Conservation (phyloP, 2,797 vertebrate species). For the Telmatherina bonti region DNA sequence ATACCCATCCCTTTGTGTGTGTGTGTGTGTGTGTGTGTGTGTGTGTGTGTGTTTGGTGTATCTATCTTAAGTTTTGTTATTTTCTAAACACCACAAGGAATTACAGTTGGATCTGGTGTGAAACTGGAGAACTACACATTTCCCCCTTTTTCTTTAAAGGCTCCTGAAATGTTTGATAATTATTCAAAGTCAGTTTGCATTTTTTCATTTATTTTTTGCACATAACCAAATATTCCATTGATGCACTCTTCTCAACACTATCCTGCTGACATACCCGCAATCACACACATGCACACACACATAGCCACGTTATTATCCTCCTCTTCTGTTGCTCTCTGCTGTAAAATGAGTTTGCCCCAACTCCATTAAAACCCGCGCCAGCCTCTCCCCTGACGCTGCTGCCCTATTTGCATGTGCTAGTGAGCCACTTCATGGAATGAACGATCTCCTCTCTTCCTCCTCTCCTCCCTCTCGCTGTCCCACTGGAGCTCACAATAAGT, state of each 20-base stretch:
- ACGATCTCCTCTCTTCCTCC: constrained; percentile 88
- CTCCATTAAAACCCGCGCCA: constrained; percentile 99
- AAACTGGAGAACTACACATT: constrained; percentile 36
- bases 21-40: no score
- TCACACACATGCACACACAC: constrained; percentile 62
- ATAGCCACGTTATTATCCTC: constrained; percentile 86
- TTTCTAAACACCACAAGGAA: constrained; percentile 48
- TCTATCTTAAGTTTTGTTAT: constrained; percentile 46
- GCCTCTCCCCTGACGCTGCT: constrained; percentile 89
- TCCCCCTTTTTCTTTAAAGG: background rate
- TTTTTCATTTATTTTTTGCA: constrained; percentile 29
- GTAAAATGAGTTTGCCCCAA: constrained; percentile 99
- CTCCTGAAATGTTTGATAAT: constrained; percentile 49
- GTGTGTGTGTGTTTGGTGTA: no score
- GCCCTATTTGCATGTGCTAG: constrained; percentile 97
- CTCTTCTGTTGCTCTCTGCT: constrained; percentile 93
- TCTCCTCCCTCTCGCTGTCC: constrained; percentile 74
- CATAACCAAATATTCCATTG: constrained; percentile 29
- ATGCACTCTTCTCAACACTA: constrained; percentile 39
- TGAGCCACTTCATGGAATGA: constrained; percentile 92
- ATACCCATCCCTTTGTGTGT: constrained; percentile 38
- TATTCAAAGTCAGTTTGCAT: constrained; percentile 33
- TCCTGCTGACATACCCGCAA: constrained; percentile 42
- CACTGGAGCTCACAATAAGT: constrained; percentile 88
- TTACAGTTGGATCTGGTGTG: constrained; percentile 46